These are phyloP conservation scores for Heteronetta atricapilla DNA, from an alignment of 2,113 vertebrate genomes.

Conservation along the genomic window DNA sequence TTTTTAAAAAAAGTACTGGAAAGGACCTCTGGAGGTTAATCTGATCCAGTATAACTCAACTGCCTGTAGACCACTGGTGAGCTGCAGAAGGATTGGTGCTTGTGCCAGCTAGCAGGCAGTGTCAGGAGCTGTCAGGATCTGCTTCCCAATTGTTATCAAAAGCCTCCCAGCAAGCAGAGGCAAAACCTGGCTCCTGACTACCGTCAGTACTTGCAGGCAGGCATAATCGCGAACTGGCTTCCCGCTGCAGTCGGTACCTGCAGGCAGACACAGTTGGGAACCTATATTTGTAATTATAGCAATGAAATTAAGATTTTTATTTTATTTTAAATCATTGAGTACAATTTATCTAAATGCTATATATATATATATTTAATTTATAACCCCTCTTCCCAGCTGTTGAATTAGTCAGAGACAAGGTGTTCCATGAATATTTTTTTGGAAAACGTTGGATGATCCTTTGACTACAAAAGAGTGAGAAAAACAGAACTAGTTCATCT, in stretches of 20 bases:
- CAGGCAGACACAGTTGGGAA: background rate
- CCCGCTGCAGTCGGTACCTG: background rate
- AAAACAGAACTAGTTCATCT: background rate
- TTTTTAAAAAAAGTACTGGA: constrained; percentile 28
- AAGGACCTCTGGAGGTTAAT: constrained; percentile 37
- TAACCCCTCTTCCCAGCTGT: background rate
- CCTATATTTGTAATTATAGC: background rate
- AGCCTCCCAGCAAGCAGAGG: background rate
- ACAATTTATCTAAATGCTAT: background rate
- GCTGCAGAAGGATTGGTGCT: background rate
- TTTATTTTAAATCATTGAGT: background rate
- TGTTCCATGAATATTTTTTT: background rate
- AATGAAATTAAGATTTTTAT: background rate
- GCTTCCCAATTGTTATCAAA: background rate
- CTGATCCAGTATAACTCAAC: background rate
- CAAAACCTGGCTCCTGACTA: constrained; percentile 2
- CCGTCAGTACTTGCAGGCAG: background rate
- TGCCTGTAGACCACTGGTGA: background rate
- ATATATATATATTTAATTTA: background rate
- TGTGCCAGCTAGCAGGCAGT: background rate
- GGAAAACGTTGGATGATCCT: background rate
- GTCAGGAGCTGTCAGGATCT: background rate
- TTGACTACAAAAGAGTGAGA: background rate
- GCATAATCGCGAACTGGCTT: background rate
- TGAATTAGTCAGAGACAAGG: background rate